These are phyloP conservation scores for Selenia dentaria DNA, from an alignment of 2,888 invertebrate species.

Conservation along the genomic window DNA sequence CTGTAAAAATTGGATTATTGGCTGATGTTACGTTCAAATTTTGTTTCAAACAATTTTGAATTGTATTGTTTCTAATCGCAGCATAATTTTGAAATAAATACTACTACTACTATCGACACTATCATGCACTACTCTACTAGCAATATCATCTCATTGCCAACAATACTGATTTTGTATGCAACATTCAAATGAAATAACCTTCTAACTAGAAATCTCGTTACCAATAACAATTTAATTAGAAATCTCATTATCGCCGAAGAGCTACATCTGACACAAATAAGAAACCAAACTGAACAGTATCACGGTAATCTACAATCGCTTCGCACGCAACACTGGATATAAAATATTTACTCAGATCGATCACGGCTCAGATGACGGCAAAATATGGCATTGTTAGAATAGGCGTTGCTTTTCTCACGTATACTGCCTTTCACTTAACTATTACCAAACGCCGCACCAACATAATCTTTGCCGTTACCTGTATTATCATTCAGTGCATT, in stretches of 20 bases:
- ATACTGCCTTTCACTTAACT: constrained; percentile 78
- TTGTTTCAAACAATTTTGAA: no score
- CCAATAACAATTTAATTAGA: constrained; percentile 6
- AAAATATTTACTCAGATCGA: constrained; percentile 79
- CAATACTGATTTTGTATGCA: no score
- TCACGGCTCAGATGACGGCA: constrained; percentile 74
- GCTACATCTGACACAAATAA: constrained; percentile 26
- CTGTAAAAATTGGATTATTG: no score
- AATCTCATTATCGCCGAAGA: constrained; percentile 19
- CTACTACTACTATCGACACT: no score
- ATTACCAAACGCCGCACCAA: constrained; percentile 68
- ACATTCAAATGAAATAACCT: no score
- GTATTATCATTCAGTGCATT: constrained; percentile 31
- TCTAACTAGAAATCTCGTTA: no score
- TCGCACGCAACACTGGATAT: constrained; percentile 60
- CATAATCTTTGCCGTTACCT: constrained; percentile 21
- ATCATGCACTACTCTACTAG: no score
- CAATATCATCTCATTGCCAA: no score
- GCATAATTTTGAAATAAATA: no score
- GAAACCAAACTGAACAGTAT: constrained; percentile 30
- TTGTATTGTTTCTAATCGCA: no score
- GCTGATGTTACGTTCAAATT: no score
- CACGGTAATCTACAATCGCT: constrained; percentile 57
- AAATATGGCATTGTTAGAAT: constrained; percentile 79
- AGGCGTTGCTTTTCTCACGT: constrained; percentile 81